Evolutionary conservation across 2,797 vertebrate genomes (phyloP), one percentile per base, ranked within the genome.

Genomic region (Caiman crocodilus): DNA sequence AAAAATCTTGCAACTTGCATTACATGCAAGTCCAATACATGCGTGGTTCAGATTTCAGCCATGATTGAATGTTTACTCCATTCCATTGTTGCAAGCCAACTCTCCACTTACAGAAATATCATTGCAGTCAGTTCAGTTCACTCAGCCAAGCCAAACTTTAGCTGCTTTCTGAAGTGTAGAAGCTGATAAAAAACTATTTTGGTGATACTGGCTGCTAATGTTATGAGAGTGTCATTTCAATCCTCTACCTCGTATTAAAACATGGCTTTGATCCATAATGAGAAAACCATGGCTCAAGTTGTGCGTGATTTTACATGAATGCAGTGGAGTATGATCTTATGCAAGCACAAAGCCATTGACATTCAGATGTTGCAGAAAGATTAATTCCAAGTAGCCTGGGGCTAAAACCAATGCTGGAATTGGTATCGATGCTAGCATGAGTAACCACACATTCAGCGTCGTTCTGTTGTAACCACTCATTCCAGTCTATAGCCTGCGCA

Each of bases 281-380:
- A 69, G 0, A 0, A 1, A 3, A 84, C 11, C n/a, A 80, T 2
- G 0, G 30, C 20, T 65, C 2, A 2, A 60, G 76, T 63, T 57
- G 42, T 0, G 0, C 7, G 74, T 81, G 75, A 20, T 67, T 85
- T 81, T 79, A 60, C 60, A 63, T 42, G 16, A 50, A 50, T 3
- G 42, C 9, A 10, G 42, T 10, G 11, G 42, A 50, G 42, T 50
- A 50, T 50, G 42, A 50, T 50, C 42, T 50, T 60, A 82, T 3
- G 59, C 80, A 84, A 77, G 59, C 32, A 59, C 59, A 30, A 85
- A 85, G 26, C 50, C 55, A 65, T 42, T 73, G 69, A 73, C 79
- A 90, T 79, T n/a, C 1, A 74, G 82, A 71, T 21, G 73, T 76
- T 64, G 73, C 69, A 58, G 64, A 26, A n/a, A 26, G 23, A 30